Evolutionary conservation across 2,888 invertebrate genomes (phyloP), one percentile per base, ranked within the genome.

Genomic region (Halictus quadricinctus): DNA sequence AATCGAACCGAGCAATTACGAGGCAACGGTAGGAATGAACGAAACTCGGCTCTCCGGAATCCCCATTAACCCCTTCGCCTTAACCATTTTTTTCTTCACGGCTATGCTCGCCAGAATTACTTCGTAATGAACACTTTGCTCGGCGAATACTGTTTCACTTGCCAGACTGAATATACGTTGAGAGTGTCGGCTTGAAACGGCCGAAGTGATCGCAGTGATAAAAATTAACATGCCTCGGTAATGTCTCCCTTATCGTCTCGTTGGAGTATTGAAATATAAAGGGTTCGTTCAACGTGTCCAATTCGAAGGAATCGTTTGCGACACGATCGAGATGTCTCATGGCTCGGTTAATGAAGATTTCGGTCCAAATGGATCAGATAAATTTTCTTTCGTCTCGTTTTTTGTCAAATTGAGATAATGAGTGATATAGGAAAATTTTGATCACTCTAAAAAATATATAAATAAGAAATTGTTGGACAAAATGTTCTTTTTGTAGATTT

Each of bases 1-100:
- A 69, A 73, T 73, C 69, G 54, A 50, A n/a, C 46, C 36, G 25
- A 21, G 6, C 46, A 83, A 76, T 83, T 72, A 77, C 48, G 43
- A 36, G 72, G 43, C 66, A 10, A 18, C 50, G 60, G 46, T 18
- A 18, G 29, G 74, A 74, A 74, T n/a, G 69, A 15, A 15, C 54
- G 43, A 46, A 72, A 12, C 66, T 72, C n/a, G 41, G 13, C 43
- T 21, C 73, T 10, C 36, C 13, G 13, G 48, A 50, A 58, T 18
- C 12, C 48, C 13, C 29, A 81, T 48, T 81, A 41, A 43, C n/a
- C 60, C 43, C 36, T 66, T 36, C 36, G 66, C 66, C 8, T 66
- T 66, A 36, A 36, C 66, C 29, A 66, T 66, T 66, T 66, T 36
- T 64, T 64, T 15, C 5, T n/a, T 21, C 66, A 36, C 36, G 66